Base-by-base conservation (phyloP, 2,113 vertebrate genomes). In the Paraplagusia blochii region DNA sequence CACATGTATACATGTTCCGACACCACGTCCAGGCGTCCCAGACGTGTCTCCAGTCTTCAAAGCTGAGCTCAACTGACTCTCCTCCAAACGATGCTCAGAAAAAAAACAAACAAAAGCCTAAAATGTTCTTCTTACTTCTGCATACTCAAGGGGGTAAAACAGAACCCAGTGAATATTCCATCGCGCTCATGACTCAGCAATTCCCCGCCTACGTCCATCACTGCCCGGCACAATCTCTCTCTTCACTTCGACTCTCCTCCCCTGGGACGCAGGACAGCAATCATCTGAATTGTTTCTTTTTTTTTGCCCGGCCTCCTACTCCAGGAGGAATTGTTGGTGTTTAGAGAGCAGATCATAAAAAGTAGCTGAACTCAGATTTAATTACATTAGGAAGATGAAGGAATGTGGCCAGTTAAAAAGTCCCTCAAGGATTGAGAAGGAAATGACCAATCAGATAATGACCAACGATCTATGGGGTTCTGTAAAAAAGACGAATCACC, bases 1-100 rank as follows among this genome's bases (percentile, higher is more conserved):
- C 77, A 82, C 56, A 86, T 74, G 72, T 86, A 82, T 77, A 77
- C 78, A 77, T 85, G 76, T 76, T 76, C 40, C 66, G 55, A 80
- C 76, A 74, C 74, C 67, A 55, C 59, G 58, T 64, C 46, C 59
- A 63, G 79, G 48, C 71, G 69, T 62, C 71, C 68, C 53, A 44
- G 54, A 48, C 74, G 59, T 11, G 70, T 46, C 47, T 66, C 49
- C 7, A 11, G 16, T 57, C 53, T 75, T 82, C 72, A 77, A 81
- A 81, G 83, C 52, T 46, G 36, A 29, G 72, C 81, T 69, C 69
- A 74, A 22, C 58, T 48, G 72, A 75, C 69, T 75, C 11, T 22
- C 58, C 47, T 84, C 68, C 60, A 58, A 72, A 73, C 47, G 39
- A 43, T 13, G 65, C 69, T 69, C 52, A 72, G 76, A 64, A 40